phyloP scores from a whole-genome alignment of 2,888 invertebrate genomes.

The Axea sp. region DNA sequence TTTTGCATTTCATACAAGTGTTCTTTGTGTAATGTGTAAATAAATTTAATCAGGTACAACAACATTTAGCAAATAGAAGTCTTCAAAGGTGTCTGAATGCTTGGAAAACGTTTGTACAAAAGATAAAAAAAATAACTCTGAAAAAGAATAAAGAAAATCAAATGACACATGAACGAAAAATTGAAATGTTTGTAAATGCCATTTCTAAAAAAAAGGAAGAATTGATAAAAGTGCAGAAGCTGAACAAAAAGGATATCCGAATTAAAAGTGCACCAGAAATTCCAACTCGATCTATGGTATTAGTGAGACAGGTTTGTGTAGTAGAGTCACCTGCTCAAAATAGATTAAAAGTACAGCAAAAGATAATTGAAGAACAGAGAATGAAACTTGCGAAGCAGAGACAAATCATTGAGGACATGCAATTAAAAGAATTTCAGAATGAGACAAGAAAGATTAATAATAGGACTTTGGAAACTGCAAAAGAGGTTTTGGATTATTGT shows the following conservation, averaged over 20 bases:
- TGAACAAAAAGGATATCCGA: conserved; percentile 11
- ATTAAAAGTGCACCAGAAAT: conserved; percentile 42
- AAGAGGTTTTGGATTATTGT: conserved; percentile 81
- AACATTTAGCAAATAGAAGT: conserved; percentile 56
- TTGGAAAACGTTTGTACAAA: conserved; percentile 66
- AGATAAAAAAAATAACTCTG: conserved; percentile 33
- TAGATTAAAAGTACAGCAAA: conserved; percentile 83
- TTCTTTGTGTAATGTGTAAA: too few species aligned
- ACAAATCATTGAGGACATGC: conserved; percentile 86
- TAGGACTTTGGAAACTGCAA: conserved; percentile 82
- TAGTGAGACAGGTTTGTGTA: conserved; percentile 33
- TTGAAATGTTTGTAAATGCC: conserved; percentile 72
- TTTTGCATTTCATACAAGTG: too few species aligned
- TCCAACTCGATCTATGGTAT: not conserved
- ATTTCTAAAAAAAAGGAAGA: conserved; percentile 72
- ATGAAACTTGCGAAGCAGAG: conserved; percentile 86
- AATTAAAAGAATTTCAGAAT: conserved; percentile 85
- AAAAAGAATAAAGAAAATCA: conserved; percentile 62
- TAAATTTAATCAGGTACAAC: conserved; percentile 60
- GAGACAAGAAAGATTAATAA: conserved; percentile 80
- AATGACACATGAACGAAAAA: conserved; percentile 70
- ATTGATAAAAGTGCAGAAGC: conserved; percentile 51
- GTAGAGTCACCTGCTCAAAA: conserved; percentile 69
- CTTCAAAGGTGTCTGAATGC: conserved; percentile 66
- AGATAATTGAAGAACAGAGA: conserved; percentile 86